Evolutionary conservation across 2,797 vertebrate genomes (phyloP).

Genomic region (Pachyuromys duprasi): DNA sequence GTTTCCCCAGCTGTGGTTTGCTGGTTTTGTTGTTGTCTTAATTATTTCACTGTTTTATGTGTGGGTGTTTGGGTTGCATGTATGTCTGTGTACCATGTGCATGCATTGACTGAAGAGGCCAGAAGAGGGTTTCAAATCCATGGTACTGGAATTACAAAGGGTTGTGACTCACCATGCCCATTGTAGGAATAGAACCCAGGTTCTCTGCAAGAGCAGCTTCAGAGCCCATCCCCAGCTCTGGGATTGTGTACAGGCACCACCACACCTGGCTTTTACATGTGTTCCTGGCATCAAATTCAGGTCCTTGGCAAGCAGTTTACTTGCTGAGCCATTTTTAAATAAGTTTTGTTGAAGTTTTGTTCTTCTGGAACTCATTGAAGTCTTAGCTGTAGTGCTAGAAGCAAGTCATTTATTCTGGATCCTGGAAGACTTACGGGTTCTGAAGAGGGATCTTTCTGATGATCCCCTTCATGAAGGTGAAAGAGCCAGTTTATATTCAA

Average conservation of each 20-base stretch:
- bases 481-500: neutral
- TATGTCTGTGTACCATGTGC: no score
- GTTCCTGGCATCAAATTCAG: neutral
- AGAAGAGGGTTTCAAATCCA: neutral
- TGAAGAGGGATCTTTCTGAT: neutral
- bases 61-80: neutral
- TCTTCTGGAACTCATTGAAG: conserved; percentile 59
- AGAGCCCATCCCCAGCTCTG: neutral
- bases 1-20: neutral
- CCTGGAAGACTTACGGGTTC: conserved; percentile 53
- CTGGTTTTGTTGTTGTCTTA: neutral
- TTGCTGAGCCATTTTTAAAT: neutral
- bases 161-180: accelerated
- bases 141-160: neutral
- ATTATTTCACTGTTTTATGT: neutral
- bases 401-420: conserved; percentile 17
- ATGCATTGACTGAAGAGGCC: neutral
- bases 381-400: conserved; percentile 61
- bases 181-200: neutral
- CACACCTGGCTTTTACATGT: neutral
- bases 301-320: neutral
- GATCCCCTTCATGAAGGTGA: neutral
- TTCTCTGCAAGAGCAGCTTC: neutral
- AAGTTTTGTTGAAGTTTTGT: conserved; percentile 11
- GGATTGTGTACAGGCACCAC: neutral